Evolutionary conservation across 2,888 invertebrate species (phyloP), one percentile per base, ranked within the genome.

Genomic region (Tipula confusa): DNA sequence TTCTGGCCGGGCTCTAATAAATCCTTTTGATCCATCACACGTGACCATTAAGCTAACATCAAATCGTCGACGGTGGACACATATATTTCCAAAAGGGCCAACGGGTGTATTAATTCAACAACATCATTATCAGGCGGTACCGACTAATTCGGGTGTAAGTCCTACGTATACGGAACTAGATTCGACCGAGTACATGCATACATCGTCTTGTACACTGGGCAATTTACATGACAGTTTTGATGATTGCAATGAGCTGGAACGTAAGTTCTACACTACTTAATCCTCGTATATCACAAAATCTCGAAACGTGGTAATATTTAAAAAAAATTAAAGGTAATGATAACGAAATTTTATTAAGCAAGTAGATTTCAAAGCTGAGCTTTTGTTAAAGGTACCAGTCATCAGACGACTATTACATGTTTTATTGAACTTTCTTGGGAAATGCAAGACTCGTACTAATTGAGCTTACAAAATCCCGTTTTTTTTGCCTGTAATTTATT

Each of bases 11-110:
- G 96, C 97, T 0, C 91, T 97, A 79, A 98, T 99, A 87, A 99
- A 99, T 90, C 99, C 99, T 0, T 99, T 99, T 88, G 98, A 98
- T 89, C 99, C 99, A 0, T 98, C 98, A 0, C 97, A 98, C 88
- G 97, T 99, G 84, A 97, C 97, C 36, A 97, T 98, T 86, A 98
- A 98, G 89, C 90, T 98, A 82, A 98, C 98, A 0, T 98, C 98
- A 83, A 98, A 98, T 89, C 92, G 98, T 82, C 91, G 98, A 36
- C 92, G 99, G 84, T 99, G 99, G 99, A 98, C 98, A 0, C 99
- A 99, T 89, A 98, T 98, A 87, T 99, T 99, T 89, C 99, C 99
- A 1, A 96, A 96, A 94, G 96, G 96, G 82, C 97, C 97, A 5
- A 95, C 96, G 0, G 97, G 97, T 4, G 96, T 96, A 18, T 90